Conservation (phyloP, 1,140 invertebrate species). For the Eciton burchellii region DNA sequence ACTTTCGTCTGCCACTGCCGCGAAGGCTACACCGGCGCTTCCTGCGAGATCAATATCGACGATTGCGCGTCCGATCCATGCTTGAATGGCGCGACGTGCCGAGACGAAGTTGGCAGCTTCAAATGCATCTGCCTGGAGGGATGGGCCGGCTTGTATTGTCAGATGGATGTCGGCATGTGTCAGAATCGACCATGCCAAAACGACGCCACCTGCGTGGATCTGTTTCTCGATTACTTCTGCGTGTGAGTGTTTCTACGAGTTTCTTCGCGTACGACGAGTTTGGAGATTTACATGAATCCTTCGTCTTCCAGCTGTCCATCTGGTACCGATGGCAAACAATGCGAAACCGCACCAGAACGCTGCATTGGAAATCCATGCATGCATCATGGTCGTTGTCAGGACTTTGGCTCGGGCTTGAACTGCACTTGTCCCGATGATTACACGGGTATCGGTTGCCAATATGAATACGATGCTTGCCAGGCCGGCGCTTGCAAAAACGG, state of each 20-base stretch:
- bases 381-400: constrained; percentile 97
- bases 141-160: constrained; percentile 95
- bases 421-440: constrained; percentile 95
- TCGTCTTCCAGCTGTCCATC: constrained; percentile 90
- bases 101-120: constrained; percentile 94
- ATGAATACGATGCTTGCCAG: constrained; percentile 96
- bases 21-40: constrained; percentile 94
- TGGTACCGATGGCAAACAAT: constrained; percentile 97
- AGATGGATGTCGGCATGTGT: constrained; percentile 95
- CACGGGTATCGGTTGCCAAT: constrained; percentile 95
- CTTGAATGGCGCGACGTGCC: constrained; percentile 94
- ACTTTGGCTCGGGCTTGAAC: constrained; percentile 97
- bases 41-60: constrained; percentile 94
- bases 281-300: background rate
- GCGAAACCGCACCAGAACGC: constrained; percentile 97
- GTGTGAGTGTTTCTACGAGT: constrained; percentile 89
- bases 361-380: constrained; percentile 98
- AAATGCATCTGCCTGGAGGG: constrained; percentile 94
- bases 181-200: constrained; percentile 95
- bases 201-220: constrained; percentile 95
- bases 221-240: constrained; percentile 98
- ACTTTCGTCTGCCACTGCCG: constrained; percentile 95
- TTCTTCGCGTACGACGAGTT: background rate
- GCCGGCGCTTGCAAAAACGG: constrained; percentile 96
- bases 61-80: constrained; percentile 96